Base-by-base conservation (phyloP, 2,113 vertebrate species). In the Polypterus bichir region DNA sequence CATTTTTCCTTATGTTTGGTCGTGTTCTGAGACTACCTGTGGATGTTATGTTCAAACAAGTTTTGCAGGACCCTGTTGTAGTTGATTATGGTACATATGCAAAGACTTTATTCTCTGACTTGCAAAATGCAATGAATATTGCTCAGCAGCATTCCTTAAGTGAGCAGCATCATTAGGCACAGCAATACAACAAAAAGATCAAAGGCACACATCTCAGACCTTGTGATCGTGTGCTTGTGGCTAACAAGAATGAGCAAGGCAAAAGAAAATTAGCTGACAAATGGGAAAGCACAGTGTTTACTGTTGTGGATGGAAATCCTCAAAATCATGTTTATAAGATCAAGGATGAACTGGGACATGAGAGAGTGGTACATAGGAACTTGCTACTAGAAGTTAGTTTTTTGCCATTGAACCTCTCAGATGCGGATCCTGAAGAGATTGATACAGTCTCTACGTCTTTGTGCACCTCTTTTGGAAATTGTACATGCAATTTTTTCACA, bases 211-310 rank as follows among this genome's bases (percentile, higher is more conserved):
- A 27, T 54, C 47, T 60, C 44, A 11, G 49, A 6, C 44, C 49
- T 1, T 60, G 62, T 5, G 56, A 69, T 49, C 46, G 48, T 45
- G 60, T 69, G 4, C 47, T 63, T 4, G 9, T 65, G 4, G 64
- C 59, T 4, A 69, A 69, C 47, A 69, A 69, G 57, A 53, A 7
- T 4, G 51, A 63, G 7, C 7, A 49, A 60, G 61, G 61, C 48
- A 68, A 64, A 47, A 11, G 44, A 10, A 66, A 66, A 49, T 44
- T 66, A 8, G 64, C 68, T 7, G 68, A 69, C n/a, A 69, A 54
- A 9, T 69, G 55, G 64, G 56, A 66, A 7, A 4, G 46, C 7
- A 62, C 51, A 7, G 46, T 66, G 3, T 63, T 65, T 10, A 63
- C 68, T 11, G 11, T 59, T 48, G 59, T 47, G 45, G 9, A 60